Conservation (phyloP, 2,888 invertebrate genomes). For the Autographa pulchrina region DNA sequence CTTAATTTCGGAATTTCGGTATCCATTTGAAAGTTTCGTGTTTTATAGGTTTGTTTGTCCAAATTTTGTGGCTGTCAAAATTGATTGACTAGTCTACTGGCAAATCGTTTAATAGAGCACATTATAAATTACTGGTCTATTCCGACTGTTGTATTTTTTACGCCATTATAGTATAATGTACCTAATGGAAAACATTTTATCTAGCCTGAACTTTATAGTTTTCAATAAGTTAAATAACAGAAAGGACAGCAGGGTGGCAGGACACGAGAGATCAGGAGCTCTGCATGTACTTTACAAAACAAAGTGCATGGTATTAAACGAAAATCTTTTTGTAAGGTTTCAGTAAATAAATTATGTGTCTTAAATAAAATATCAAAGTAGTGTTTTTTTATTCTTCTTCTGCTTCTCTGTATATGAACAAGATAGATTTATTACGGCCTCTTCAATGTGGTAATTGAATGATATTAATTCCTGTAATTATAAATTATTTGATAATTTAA, state of each 20-base stretch:
- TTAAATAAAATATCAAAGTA: too few relatives aligned
- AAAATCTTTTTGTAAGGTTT: neutral
- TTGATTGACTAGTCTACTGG: neutral
- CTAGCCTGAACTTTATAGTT: too few relatives aligned
- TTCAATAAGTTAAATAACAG: too few relatives aligned
- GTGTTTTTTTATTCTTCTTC: too few relatives aligned
- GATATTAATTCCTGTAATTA: too few relatives aligned
- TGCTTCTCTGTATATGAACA: too few relatives aligned
- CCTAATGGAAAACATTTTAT: neutral
- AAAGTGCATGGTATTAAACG: slow-evolving; percentile 30
- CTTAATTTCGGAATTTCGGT: slow-evolving; percentile 9
- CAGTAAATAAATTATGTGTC: neutral
- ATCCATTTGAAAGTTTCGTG: slow-evolving; percentile 21
- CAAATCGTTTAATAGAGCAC: neutral
- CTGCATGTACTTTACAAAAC: slow-evolving; percentile 25
- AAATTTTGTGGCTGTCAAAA: neutral
- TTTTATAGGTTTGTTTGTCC: slow-evolving; percentile 39
- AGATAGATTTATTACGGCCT: too few relatives aligned
- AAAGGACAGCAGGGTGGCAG: slow-evolving; percentile 10
- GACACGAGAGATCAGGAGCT: slow-evolving; percentile 31
- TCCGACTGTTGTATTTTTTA: neutral
- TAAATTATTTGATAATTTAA: too few relatives aligned
- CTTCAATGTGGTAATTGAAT: too few relatives aligned
- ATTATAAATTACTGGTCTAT: neutral
- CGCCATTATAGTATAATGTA: too few relatives aligned